Conservation (phyloP, 2,888 invertebrate species). For the Heliconius ismenius region DNA sequence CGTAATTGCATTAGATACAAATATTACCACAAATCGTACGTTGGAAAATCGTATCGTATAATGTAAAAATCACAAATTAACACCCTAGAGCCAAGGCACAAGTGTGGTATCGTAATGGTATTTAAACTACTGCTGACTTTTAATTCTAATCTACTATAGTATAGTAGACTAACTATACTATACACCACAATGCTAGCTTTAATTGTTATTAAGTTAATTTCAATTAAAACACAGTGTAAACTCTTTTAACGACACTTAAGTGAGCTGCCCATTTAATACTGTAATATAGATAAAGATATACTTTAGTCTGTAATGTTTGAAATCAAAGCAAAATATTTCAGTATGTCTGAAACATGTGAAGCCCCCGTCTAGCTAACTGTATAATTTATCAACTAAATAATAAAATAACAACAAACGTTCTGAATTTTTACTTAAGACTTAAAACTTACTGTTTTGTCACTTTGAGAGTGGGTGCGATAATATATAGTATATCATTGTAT, state of each 20-base stretch:
- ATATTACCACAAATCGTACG: constrained; percentile 33
- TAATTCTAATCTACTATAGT: constrained; percentile 53
- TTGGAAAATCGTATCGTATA: constrained; percentile 41
- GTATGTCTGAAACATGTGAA: too few relatives aligned
- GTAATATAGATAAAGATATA: background rate
- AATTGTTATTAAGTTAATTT: constrained; percentile 24
- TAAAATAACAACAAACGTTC: background rate
- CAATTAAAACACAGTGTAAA: constrained; percentile 10
- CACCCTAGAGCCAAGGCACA: constrained; percentile 76
- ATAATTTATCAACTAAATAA: background rate
- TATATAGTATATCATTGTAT: background rate
- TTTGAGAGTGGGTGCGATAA: background rate
- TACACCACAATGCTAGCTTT: constrained; percentile 29
- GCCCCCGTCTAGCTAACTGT: too few relatives aligned
- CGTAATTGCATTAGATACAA: constrained; percentile 39
- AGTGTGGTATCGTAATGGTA: constrained; percentile 65
- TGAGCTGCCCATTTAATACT: background rate
- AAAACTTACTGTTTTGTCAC: background rate
- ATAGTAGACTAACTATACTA: too few relatives aligned
- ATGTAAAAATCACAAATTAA: constrained; percentile 65
- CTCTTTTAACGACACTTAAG: background rate
- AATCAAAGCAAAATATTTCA: background rate
- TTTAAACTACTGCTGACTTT: constrained; percentile 48
- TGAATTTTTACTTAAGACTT: background rate
- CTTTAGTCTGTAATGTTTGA: background rate